Conservation (phyloP, 1,140 invertebrate genomes). For the Cotesia typhae region DNA sequence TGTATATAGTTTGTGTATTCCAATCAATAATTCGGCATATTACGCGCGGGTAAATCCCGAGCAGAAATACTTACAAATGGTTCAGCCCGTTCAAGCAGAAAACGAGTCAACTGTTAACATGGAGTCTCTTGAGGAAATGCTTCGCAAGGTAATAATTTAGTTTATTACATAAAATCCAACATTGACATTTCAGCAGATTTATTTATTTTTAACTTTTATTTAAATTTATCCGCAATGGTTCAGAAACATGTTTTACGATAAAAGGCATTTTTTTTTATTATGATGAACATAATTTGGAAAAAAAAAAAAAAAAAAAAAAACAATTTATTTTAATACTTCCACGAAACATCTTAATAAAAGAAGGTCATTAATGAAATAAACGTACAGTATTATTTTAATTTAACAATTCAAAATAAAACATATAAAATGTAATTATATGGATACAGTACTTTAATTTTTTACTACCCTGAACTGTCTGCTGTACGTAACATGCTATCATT, state of each 20-base stretch:
- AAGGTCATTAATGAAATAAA: too few relatives aligned
- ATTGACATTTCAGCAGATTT: slow-evolving; percentile 33
- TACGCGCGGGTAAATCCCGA: slow-evolving; percentile 12
- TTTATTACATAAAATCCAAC: slow-evolving; percentile 6
- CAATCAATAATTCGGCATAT: slow-evolving; percentile 18
- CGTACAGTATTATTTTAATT: too few relatives aligned
- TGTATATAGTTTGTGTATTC: slow-evolving; percentile 14
- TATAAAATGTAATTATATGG: not conserved
- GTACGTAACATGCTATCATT: too few relatives aligned
- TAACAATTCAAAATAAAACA: not conserved
- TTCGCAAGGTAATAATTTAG: slow-evolving; percentile 74
- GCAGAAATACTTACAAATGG: slow-evolving; percentile 52
- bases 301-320: too few relatives aligned
- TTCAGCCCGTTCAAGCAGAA: slow-evolving; percentile 66
- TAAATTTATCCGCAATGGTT: slow-evolving; percentile 2
- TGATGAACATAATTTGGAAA: too few relatives aligned
- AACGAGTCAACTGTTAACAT: slow-evolving; percentile 79
- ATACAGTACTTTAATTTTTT: too few relatives aligned
- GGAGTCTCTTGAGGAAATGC: slow-evolving; percentile 83
- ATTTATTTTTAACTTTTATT: slow-evolving; percentile 23
- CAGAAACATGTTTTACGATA: not conserved
- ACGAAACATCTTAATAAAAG: too few relatives aligned
- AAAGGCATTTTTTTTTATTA: not conserved
- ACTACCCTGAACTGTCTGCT: too few relatives aligned
- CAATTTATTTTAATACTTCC: too few relatives aligned